Percentiles rank a stretch among this genome's conserved stretches.
phyloP scores from a whole-genome alignment of 2,113 vertebrate species.

The Carassius auratus region DNA sequence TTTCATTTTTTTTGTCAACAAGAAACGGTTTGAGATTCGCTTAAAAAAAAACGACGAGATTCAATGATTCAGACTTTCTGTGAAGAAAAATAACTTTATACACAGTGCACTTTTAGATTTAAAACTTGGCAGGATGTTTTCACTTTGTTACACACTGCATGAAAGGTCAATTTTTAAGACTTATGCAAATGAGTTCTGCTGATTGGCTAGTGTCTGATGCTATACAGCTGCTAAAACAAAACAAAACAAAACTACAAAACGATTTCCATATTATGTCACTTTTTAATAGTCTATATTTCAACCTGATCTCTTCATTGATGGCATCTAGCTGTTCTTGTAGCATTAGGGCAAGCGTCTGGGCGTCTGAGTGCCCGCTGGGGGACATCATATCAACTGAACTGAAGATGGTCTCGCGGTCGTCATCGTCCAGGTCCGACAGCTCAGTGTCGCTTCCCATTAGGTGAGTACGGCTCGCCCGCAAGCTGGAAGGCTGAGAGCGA shows the following conservation, averaged over 20 bases:
- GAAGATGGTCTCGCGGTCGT: constrained; percentile 77
- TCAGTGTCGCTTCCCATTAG: constrained; percentile 88
- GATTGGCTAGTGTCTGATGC: not conserved
- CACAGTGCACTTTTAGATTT: too few species aligned
- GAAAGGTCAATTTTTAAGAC: not conserved
- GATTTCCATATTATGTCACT: constrained; percentile 16
- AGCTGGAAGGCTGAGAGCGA: constrained; percentile 73
- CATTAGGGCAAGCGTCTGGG: constrained; percentile 95
- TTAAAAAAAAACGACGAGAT: too few species aligned
- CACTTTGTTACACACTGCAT: too few species aligned
- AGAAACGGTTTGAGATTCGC: too few species aligned
- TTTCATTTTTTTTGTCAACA: too few species aligned
- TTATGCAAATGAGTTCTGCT: not conserved
- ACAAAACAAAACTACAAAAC: too few species aligned
- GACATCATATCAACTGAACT: constrained; percentile 86
- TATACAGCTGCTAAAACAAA: constrained; percentile 20
- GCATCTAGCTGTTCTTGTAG: constrained; percentile 96
- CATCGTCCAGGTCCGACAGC: constrained; percentile 89
- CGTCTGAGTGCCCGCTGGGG: constrained; percentile 91
- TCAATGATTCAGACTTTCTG: too few species aligned
- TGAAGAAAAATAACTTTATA: too few species aligned
- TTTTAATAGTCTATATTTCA: not conserved
- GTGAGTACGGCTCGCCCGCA: constrained; percentile 81
- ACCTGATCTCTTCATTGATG: constrained; percentile 98
- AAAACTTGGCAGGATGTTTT: too few species aligned